Evolutionary conservation across 2,797 vertebrate species (phyloP), one percentile per base, ranked within the genome.

Genomic region (Megalops cyprinoides): DNA sequence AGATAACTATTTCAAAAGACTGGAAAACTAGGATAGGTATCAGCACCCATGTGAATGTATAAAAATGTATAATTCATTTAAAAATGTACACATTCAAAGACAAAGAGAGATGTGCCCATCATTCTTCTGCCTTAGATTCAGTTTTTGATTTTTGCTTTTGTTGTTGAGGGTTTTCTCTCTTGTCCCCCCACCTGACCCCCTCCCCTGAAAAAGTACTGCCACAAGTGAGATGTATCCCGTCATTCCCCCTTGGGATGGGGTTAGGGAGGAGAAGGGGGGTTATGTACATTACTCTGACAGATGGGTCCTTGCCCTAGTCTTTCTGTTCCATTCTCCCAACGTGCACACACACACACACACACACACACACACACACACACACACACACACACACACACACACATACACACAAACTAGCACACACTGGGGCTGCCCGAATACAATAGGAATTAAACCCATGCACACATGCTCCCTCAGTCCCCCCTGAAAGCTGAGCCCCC

Each of bases 401-500:
- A 69, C 46, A 67, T 78, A 15, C 14, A 44, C 42, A 25, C 4
- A 60, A 58, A 42, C 37, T 8, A 1, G 4, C 92, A 88, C 92
- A 92, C 91, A 91, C 90, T 85, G 89, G 92, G 90, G 92, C 90
- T 90, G 91, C 88, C 89, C 88, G 84, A 92, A 92, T 88, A 95
- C 94, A 95, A 95, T 94, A 90, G 93, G 92, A 92, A 93, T 94
- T 94, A 94, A 94, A 94, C 84, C 91, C 90, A 87, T 44, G 85
- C 92, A 92, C 93, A 93, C 93, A 94, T 93, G 93, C 92, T 92
- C 91, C 90, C 91, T 89, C 88, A 71, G 82, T 87, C 69, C 85
- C 89, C 89, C 44, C 90, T 92, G 92, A 94, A 94, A 94, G 93
- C 93, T 93, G 92, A 95, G 91, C 92, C 91, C n/a, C 88, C 91